Conservation (phyloP, 2,888 invertebrate species). For the Cantharis flavilabris region DNA sequence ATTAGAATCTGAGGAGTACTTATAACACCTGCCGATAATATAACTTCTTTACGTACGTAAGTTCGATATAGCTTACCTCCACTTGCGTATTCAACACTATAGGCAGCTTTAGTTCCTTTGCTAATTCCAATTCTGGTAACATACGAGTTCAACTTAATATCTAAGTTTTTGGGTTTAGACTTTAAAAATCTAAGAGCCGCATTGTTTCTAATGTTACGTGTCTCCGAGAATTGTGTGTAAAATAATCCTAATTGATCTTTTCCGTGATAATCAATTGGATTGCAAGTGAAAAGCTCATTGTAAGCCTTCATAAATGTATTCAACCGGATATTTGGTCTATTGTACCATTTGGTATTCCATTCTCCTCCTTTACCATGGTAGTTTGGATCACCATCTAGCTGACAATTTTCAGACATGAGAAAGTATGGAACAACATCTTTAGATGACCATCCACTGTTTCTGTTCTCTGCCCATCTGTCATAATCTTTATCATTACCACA, state of each 20-base stretch:
- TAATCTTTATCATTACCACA: slow-evolving; percentile 86
- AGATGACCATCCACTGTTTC: slow-evolving; percentile 68
- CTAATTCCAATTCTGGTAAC: slow-evolving; percentile 57
- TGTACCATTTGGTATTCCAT: neutral
- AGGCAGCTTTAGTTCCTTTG: slow-evolving; percentile 35
- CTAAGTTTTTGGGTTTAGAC: slow-evolving; percentile 57
- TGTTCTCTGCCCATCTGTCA: slow-evolving; percentile 82
- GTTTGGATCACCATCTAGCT: slow-evolving; percentile 68
- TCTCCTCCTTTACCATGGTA: slow-evolving; percentile 63
- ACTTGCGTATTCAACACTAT: slow-evolving; percentile 56
- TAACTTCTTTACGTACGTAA: slow-evolving; percentile 61
- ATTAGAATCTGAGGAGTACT: slow-evolving; percentile 80
- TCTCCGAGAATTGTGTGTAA: slow-evolving; percentile 59
- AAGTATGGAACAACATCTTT: slow-evolving; percentile 82
- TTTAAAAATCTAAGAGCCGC: slow-evolving; percentile 59
- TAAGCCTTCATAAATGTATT: neutral
- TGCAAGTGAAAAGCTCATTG: slow-evolving; percentile 57
- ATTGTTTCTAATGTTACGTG: slow-evolving; percentile 57
- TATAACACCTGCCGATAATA: slow-evolving; percentile 67
- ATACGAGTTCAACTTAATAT: slow-evolving; percentile 58
- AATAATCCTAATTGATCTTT: slow-evolving; percentile 62
- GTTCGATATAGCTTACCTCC: slow-evolving; percentile 45
- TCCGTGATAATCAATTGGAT: slow-evolving; percentile 68
- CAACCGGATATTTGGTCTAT: neutral
- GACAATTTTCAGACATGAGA: slow-evolving; percentile 81